These are phyloP conservation scores for Clostera curtula DNA, from an alignment of 2,888 invertebrate species.

Conservation along the genomic window DNA sequence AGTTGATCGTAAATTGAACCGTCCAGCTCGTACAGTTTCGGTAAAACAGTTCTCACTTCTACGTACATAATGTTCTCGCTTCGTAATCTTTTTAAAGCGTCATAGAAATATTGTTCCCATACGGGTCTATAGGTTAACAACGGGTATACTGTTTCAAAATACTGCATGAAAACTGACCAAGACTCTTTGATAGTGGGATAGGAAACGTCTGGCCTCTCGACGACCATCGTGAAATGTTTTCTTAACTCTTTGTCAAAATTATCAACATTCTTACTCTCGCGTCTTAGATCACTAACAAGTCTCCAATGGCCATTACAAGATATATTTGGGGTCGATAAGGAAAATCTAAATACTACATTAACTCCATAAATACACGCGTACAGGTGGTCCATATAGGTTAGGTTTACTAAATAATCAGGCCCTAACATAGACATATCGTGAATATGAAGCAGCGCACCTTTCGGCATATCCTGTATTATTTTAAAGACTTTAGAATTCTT, in stretches of 20 bases:
- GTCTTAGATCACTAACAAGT: slow-evolving; percentile 57
- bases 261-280: slow-evolving; percentile 41
- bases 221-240: slow-evolving; percentile 72
- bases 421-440: slow-evolving; percentile 80
- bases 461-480: slow-evolving; percentile 81
- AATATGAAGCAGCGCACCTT: slow-evolving; percentile 82
- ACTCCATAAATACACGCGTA: slow-evolving; percentile 60
- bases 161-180: slow-evolving; percentile 74
- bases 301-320: slow-evolving; percentile 55
- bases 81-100: slow-evolving; percentile 75
- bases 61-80: slow-evolving; percentile 82
- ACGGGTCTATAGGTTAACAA: slow-evolving; percentile 77
- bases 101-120: slow-evolving; percentile 79
- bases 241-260: slow-evolving; percentile 70
- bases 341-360: slow-evolving; percentile 34
- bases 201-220: slow-evolving; percentile 50
- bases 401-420: slow-evolving; percentile 75
- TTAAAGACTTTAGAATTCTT: slow-evolving; percentile 77
- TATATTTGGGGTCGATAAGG: slow-evolving; percentile 28
- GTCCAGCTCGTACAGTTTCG: slow-evolving; percentile 78
- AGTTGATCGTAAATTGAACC: slow-evolving; percentile 71
- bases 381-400: slow-evolving; percentile 77
- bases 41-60: slow-evolving; percentile 79
- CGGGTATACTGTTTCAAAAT: slow-evolving; percentile 70
- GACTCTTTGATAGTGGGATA: slow-evolving; percentile 72